Conservation (phyloP, 2,888 invertebrate species). For the Drosophila affinis region DNA sequence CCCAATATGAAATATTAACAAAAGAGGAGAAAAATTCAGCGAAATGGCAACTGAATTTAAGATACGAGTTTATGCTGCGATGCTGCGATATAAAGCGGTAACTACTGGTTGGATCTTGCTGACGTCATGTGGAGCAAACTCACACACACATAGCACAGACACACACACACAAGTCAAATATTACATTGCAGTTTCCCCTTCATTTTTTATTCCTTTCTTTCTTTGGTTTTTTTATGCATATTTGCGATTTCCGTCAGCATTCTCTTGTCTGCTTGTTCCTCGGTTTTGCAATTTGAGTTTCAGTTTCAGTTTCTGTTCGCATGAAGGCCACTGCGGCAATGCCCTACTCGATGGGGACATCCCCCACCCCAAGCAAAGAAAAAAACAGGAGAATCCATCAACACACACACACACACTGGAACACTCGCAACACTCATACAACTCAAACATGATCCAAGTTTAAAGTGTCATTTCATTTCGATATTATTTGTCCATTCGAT, state of each 20-base stretch:
- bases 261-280: constrained; percentile 30
- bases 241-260: constrained; percentile 38
- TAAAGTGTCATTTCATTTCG: constrained; percentile 56
- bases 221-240: constrained; percentile 24
- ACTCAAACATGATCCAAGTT: constrained; percentile 8
- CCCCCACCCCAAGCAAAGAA: neutral
- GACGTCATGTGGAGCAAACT: constrained; percentile 68
- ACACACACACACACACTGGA: constrained; percentile 15
- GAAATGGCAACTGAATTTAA: constrained; percentile 37
- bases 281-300: constrained; percentile 39
- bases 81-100: constrained; percentile 19
- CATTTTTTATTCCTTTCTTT: constrained; percentile 7
- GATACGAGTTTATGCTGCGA: constrained; percentile 12
- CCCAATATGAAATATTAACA: constrained; percentile 34
- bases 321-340: constrained; percentile 67
- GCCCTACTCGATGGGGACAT: constrained; percentile 5
- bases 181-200: constrained; percentile 33
- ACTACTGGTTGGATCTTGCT: constrained; percentile 40
- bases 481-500: constrained; percentile 46
- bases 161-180: constrained; percentile 24
- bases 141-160: constrained; percentile 10
- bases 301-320: constrained; percentile 49
- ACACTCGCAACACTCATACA: constrained; percentile 4
- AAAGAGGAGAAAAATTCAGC: constrained; percentile 15
- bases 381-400: constrained; percentile 27